Evolutionary conservation across 1,140 invertebrate species (phyloP).

Genomic region (Drosophila obscura): DNA sequence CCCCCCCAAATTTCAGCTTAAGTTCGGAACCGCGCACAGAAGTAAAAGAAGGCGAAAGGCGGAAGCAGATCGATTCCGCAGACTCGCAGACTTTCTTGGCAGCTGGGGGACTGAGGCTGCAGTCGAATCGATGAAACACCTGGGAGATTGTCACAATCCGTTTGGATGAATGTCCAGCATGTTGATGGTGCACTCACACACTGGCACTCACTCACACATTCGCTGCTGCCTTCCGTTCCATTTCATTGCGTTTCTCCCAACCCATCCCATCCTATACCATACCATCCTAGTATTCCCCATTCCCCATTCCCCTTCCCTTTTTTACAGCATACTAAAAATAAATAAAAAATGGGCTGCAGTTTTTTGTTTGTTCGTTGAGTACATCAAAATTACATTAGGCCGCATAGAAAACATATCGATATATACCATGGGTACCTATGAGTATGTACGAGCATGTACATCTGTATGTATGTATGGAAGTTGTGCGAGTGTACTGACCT

Average conservation of each 20-base stretch:
- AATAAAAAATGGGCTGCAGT: slow-evolving; percentile 2
- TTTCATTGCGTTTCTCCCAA: background rate
- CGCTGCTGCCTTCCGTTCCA: slow-evolving; percentile 25
- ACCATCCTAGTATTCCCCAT: no score
- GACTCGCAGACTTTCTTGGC: slow-evolving; percentile 8
- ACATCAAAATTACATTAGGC: slow-evolving; percentile 74
- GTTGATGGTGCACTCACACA: no score
- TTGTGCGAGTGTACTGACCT: slow-evolving; percentile 36
- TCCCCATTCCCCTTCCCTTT: no score
- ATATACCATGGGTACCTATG: slow-evolving; percentile 18
- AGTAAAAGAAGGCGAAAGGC: slow-evolving; percentile 16
- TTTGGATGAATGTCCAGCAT: slow-evolving; percentile 25
- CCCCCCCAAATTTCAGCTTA: background rate
- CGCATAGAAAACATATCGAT: background rate
- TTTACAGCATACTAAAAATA: slow-evolving; percentile 6
- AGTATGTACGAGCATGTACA: background rate
- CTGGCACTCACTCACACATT: no score
- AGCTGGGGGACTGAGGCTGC: background rate
- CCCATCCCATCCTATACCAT: no score
- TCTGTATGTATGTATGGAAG: slow-evolving; percentile 2
- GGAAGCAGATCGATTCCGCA: slow-evolving; percentile 14
- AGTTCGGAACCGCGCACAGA: no score
- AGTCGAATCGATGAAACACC: slow-evolving; percentile 7
- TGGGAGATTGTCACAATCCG: slow-evolving; percentile 42
- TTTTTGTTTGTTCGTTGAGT: slow-evolving; percentile 24